Base-by-base conservation (phyloP, 2,888 invertebrate genomes). In the Malacosoma neustria region DNA sequence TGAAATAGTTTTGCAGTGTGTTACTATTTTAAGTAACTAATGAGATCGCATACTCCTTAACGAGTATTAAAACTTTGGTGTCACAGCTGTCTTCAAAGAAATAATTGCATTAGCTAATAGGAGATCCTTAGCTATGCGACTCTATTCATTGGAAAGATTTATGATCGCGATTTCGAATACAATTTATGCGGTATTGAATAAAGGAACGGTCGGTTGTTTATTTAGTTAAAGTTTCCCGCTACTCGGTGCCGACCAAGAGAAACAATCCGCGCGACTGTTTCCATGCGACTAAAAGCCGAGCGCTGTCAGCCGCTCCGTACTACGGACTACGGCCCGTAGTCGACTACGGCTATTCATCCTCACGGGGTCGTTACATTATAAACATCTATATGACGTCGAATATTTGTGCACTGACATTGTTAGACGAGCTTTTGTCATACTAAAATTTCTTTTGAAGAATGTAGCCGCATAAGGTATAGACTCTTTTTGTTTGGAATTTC, bases 31-130 rank as follows among this genome's bases (percentile, higher is more conserved):
- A 7, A 9, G 2, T 5, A 22, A 22, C 22, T 22, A 7, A 22
- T 22, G 3, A 5, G 22, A 22, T 22, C 9, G 22, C 22, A 9
- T 22, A 9, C 5, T 22, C 5, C 22, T 9, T 22, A 22, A 7
- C 22, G 22, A 7, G 22, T 22, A 7, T 22, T 22, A 22, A 22
- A 22, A 22, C 22, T 9, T 22, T 9, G 4, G 22, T 45, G 40
- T 49, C 50, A 53, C 53, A 53, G 58, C 48, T 51, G 51, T 47
- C 49, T 59, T 52, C 45, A 41, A 39, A 46, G 54, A 61, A 72
- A 69, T 65, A 69, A 73, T 70, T 61, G 57, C 60, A 68, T 71
- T 70, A 63, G 61, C 62, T 70, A 69, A 69, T 67, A 46, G 65
- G 63, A 54, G 64, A 60, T 68, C 70, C 57, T 56, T 56, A n/a